Percentiles rank a stretch among this genome's conserved stretches.
phyloP scores from a whole-genome alignment of 35 echinoderm and acorn worm genomes.

The Diadema setosum region DNA sequence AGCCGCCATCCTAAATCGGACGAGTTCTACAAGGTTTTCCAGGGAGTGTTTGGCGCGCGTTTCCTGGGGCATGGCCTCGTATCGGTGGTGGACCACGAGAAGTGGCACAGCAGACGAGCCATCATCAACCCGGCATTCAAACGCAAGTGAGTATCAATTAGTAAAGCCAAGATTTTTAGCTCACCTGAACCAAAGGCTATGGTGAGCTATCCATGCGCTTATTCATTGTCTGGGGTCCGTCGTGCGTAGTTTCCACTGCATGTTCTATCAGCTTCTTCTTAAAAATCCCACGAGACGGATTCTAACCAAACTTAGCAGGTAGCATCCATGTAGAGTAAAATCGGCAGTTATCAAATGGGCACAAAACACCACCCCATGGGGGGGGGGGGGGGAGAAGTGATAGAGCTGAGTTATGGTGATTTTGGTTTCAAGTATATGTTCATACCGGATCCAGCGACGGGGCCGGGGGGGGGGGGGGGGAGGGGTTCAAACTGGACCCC shows the following conservation, averaged over 20 bases:
- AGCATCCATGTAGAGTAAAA: neutral
- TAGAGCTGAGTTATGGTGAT: too few relatives aligned
- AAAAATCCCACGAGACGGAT: too few relatives aligned
- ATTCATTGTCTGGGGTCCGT: neutral
- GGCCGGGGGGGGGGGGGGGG: too few relatives aligned
- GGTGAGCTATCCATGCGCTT: too few relatives aligned
- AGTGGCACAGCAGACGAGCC: slow-evolving; percentile 52
- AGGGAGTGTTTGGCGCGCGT: slow-evolving; percentile 41
- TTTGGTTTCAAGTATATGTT: too few relatives aligned
- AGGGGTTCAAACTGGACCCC: too few relatives aligned
- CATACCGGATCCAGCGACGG: too few relatives aligned
- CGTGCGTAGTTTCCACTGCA: neutral
- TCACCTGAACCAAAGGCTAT: neutral
- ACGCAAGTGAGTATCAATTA: slow-evolving; percentile 51
- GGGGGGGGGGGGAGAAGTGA: too few relatives aligned
- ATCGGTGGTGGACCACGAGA: slow-evolving; percentile 52
- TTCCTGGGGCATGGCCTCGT: slow-evolving; percentile 75
- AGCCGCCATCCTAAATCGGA: neutral
- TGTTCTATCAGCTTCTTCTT: too few relatives aligned
- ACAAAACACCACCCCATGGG: too few relatives aligned
- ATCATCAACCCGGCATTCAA: slow-evolving; percentile 83
- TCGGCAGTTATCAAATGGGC: too few relatives aligned
- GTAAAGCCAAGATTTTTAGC: neutral
- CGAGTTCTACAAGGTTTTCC: neutral
- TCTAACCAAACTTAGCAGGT: neutral